Base-by-base conservation (phyloP, 1,140 invertebrate genomes). In the Drosophila funebris region DNA sequence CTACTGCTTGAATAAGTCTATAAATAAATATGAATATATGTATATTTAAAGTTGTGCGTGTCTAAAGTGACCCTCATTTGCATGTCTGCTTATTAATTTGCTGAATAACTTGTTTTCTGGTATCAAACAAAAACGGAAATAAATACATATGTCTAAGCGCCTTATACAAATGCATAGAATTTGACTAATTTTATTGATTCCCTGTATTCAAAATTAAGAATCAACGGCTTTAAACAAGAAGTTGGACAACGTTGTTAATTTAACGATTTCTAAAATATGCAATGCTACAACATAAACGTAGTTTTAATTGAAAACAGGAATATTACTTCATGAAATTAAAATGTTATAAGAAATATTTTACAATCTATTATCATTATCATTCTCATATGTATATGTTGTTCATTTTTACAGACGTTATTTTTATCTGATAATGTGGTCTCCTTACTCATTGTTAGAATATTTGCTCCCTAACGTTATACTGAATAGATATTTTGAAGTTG, bases 31-130 rank as follows among this genome's bases (percentile, higher is more conserved):
- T 11, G 33, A 36, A 36, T 36, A 24, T 44, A 44, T 29, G 7
- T 14, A 29, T 27, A 31, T 58, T 2, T 54, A 0, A 14, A 33
- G 54, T 24, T 7, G 11, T 67, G 39, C 41, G 31, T 61, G 22
- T 31, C n/a, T 27, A 16, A 57, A 20, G n/a, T 56, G 63, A 74
- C 66, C 64, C 62, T 82, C 41, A 70, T 58, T 81, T 80, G 66
- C 41, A 66, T 63, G 33, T 20, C 8, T 43, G 1, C 41, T 50
- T 36, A 71, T 78, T 44, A 56, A 61, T 63, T 68, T 56, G 16
- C 29, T 16, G 13, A 22, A 37, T 71, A 84, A 69, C 80, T 68
- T 37, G 75, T 84, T 83, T 61, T 72, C 36, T 20, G 6, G 4
- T 22, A 20, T n/a, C n/a, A 57, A 71, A 44, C 44, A 16, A 18